Evolutionary conservation across 2,888 invertebrate genomes (phyloP), one percentile per base, ranked within the genome.

Genomic region (Apoderus coryli): DNA sequence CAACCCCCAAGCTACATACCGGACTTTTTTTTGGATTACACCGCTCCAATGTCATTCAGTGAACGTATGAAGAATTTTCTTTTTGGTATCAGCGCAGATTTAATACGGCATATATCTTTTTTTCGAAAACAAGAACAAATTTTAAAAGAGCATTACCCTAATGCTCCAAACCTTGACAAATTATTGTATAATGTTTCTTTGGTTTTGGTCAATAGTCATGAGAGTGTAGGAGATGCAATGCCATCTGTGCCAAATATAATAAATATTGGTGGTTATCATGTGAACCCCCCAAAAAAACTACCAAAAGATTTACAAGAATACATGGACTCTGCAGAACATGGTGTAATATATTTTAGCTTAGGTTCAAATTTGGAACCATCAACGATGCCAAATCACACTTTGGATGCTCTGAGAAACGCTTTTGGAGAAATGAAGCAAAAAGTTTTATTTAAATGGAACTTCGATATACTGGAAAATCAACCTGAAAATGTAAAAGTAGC

Each of bases 361-460:
- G 74, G 73, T 2, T 67, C 72, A 1, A 66, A 68, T 37, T 56
- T 72, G 0, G 58, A 63, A 32, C 64, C 64, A 34, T 54, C 61
- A 7, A 60, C 69, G 38, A 48, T 77, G 33, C 61, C 67, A 0
- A 42, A 47, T 0, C 61, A 65, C 2, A 67, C 62, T 36, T 54
- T 60, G 12, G 47, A 61, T 12, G 62, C 57, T 1, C 61, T 78
- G 16, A 50, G 69, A 6, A 64, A 65, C 29, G 65, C 64, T 3
- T 67, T 78, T 27, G 54, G 63, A 2, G 61, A 59, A 33, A 42
- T 76, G 0, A 70, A 73, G 37, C 69, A 74, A 37, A 67, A 62
- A 3, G 65, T 78, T 1, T 44, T 78, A 9, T 76, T 75, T 75
- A 76, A 77, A 55, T 77, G 72, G 69, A 75, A 76, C 38, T 64